These are phyloP conservation scores for Falco novaeseelandiae DNA, from an alignment of 2,797 vertebrate species.

Conservation along the genomic window DNA sequence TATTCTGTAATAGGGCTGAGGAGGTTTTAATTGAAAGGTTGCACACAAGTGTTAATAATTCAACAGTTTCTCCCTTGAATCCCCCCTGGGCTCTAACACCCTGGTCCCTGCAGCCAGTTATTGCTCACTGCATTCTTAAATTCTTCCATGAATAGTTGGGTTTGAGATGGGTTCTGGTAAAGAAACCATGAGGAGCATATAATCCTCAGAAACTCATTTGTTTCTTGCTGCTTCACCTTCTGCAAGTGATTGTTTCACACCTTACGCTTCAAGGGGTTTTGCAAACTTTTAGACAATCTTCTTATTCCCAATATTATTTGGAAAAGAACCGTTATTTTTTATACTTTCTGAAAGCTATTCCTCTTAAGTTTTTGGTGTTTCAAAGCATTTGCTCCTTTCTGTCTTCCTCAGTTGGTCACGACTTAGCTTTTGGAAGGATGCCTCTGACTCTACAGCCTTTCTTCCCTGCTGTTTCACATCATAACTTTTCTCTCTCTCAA, in stretches of 20 bases:
- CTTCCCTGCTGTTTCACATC: not conserved
- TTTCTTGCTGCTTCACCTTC: not conserved
- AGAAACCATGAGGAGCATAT: not conserved
- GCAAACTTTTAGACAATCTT: not conserved
- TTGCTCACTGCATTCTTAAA: not conserved
- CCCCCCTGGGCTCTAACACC: not conserved
- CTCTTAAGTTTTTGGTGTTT: not conserved
- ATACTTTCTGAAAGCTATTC: slow-evolving; percentile 8
- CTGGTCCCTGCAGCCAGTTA: not conserved
- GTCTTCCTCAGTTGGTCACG: slow-evolving; percentile 26
- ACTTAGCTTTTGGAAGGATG: slow-evolving; percentile 55
- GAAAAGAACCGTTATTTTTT: not conserved
- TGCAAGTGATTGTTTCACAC: not conserved
- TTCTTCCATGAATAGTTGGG: not conserved
- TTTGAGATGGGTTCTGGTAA: not conserved
- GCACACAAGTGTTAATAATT: not conserved
- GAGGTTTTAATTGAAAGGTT: not conserved
- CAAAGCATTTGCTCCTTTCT: slow-evolving; percentile 25
- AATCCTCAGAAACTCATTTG: not conserved
- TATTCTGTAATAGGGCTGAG: not conserved
- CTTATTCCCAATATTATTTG: not conserved
- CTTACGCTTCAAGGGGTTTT: not conserved
- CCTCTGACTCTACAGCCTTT: not conserved
- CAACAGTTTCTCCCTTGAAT: not conserved
- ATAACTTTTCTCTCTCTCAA: not conserved